Conservation (phyloP, 64 coral and sea anemone species). For the Montipora foliosa region DNA sequence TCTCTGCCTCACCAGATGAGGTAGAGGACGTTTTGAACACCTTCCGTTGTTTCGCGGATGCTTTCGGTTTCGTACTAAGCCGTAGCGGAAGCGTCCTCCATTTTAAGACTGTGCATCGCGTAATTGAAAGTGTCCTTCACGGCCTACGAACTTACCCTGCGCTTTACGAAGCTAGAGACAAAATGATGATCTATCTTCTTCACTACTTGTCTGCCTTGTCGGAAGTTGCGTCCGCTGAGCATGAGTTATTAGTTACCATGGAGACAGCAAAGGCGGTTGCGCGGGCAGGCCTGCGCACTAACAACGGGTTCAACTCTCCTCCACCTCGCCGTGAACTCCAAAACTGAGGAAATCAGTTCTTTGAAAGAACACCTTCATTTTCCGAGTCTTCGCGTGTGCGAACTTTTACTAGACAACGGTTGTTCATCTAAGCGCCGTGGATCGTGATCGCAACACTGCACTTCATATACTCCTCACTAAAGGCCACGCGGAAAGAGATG, state of each 20-base stretch:
- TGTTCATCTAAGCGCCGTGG: conserved; percentile 59
- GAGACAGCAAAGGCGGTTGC: conserved; percentile 64
- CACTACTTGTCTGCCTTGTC: conserved; percentile 85
- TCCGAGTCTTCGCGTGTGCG: conserved; percentile 71
- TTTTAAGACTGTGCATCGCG: conserved; percentile 69
- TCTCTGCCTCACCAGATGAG: conserved; percentile 47
- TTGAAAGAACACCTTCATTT: conserved; percentile 94
- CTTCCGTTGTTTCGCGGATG: conserved; percentile 89
- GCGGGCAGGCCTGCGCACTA: conserved; percentile 70
- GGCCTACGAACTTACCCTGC: conserved; percentile 51
- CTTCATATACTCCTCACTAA: conserved; percentile 82
- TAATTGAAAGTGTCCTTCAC: conserved; percentile 65
- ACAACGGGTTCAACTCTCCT: conserved; percentile 72
- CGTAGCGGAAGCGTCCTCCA: conserved; percentile 73
- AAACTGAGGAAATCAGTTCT: conserved; percentile 86
- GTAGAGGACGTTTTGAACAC: conserved; percentile 89
- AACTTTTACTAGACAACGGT: conserved; percentile 78
- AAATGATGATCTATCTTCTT: conserved; percentile 79
- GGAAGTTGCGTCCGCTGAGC: conserved; percentile 57
- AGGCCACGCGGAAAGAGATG: conserved; percentile 83
- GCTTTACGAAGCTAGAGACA: conserved; percentile 81
- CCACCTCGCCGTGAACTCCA: conserved; percentile 69
- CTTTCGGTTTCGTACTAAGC: conserved; percentile 90
- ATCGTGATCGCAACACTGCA: conserved; percentile 71
- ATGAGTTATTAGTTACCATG: conserved; percentile 34